These are phyloP conservation scores for Sebastes vulpes DNA, from an alignment of 2,797 vertebrate genomes.

Conservation along the genomic window DNA sequence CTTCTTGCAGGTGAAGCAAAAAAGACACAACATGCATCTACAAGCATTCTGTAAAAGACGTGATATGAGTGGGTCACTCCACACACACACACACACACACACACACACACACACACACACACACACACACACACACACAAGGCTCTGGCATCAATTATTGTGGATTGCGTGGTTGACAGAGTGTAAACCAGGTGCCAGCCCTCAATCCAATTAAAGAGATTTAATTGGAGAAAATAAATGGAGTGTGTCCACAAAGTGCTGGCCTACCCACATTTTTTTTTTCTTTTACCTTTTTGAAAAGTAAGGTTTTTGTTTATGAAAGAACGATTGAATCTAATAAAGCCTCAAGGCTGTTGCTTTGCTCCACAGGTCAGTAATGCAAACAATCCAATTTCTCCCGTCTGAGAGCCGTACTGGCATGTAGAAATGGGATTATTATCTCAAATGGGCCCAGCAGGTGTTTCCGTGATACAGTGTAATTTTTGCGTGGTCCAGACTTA, in stretches of 20 bases:
- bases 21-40: no score
- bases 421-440: slow-evolving; percentile 79
- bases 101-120: slow-evolving; percentile 40
- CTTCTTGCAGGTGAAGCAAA: no score
- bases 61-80: no score
- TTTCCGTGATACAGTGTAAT: slow-evolving; percentile 59
- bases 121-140: slow-evolving; percentile 42
- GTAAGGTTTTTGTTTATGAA: slow-evolving; percentile 81
- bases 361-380: slow-evolving; percentile 81
- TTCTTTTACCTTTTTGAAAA: slow-evolving; percentile 53
- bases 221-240: slow-evolving; percentile 86
- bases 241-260: slow-evolving; percentile 82
- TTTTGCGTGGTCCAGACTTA: slow-evolving; percentile 13
- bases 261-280: slow-evolving; percentile 63
- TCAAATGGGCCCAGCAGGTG: slow-evolving; percentile 74
- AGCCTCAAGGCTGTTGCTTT: slow-evolving; percentile 71
- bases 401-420: slow-evolving; percentile 62
- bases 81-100: neutral
- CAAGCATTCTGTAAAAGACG: no score
- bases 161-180: slow-evolving; percentile 82
- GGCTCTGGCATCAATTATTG: slow-evolving; percentile 80
- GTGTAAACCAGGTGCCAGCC: slow-evolving; percentile 85
- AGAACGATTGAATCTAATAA: slow-evolving; percentile 78
- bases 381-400: slow-evolving; percentile 78
- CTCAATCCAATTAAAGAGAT: slow-evolving; percentile 84